Conservation (phyloP, 1,140 invertebrate genomes). For the Riptortus pedestris region DNA sequence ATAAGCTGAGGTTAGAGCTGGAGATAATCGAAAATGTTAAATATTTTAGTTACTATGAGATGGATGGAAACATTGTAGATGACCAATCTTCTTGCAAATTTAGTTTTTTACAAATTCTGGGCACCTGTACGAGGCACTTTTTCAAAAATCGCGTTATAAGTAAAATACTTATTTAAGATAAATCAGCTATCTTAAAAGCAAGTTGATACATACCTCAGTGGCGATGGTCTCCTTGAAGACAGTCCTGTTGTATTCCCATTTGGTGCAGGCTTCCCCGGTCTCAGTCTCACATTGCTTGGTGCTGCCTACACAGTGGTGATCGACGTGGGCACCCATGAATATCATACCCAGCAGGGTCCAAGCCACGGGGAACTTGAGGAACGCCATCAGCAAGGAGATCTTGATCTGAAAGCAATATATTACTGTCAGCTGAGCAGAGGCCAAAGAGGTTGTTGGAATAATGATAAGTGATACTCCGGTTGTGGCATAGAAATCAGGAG, state of each 20-base stretch:
- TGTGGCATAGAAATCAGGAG: background rate
- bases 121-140: too few relatives aligned
- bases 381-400: constrained; percentile 51
- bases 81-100: too few relatives aligned
- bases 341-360: constrained; percentile 55
- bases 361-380: constrained; percentile 54
- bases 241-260: constrained; percentile 49
- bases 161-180: too few relatives aligned
- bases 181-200: too few relatives aligned
- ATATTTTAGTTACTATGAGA: too few relatives aligned
- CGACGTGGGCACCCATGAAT: constrained; percentile 50
- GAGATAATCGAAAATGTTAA: too few relatives aligned
- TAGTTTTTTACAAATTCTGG: too few relatives aligned
- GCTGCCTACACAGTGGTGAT: constrained; percentile 43
- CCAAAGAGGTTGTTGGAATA: background rate
- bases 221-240: constrained; percentile 59
- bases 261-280: constrained; percentile 38
- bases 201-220: constrained; percentile 41
- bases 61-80: too few relatives aligned
- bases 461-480: background rate
- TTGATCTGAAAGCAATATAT: constrained; percentile 38
- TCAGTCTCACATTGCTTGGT: constrained; percentile 18
- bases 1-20: too few relatives aligned
- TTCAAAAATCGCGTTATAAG: too few relatives aligned
- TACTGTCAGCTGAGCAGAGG: background rate